phyloP scores from a whole-genome alignment of 2,888 invertebrate species.

The Caenorhabditis wallacei region DNA sequence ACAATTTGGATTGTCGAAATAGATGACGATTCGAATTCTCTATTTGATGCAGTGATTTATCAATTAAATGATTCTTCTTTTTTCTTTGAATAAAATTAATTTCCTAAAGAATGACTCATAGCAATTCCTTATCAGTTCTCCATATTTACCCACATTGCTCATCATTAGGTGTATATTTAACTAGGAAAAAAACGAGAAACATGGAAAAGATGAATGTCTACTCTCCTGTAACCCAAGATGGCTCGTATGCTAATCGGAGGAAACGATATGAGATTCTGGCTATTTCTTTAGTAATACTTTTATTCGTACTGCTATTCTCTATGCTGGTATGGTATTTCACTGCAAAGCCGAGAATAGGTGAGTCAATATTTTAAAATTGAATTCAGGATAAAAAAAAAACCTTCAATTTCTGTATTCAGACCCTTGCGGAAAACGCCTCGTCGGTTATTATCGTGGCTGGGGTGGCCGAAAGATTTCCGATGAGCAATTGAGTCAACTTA shows the following conservation, averaged over 20 bases:
- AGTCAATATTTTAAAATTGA: background rate
- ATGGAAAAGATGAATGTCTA: no score
- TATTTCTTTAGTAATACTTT: background rate
- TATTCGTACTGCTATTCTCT: background rate
- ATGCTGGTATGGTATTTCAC: background rate
- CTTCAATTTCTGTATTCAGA: background rate
- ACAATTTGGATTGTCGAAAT: no score
- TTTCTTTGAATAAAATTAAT: no score
- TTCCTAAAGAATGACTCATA: no score
- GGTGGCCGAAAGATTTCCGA: background rate
- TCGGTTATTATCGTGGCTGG: conserved; percentile 6
- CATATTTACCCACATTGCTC: no score
- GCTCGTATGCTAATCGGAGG: background rate
- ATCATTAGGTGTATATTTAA: no score
- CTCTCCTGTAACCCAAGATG: no score
- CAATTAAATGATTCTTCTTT: no score
- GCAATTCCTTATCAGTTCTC: no score
- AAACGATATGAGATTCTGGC: background rate
- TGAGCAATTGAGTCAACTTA: background rate
- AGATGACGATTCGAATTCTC: no score
- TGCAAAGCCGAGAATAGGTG: background rate
- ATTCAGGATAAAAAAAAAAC: background rate
- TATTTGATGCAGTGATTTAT: no score
- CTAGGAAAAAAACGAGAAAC: no score
- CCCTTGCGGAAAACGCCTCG: background rate